A percentile compares a stretch with the other conserved stretches of the same genome.
These are phyloP conservation scores for Pristionchus maxplancki DNA, from an alignment of 2,888 invertebrate genomes.

Conservation along the genomic window DNA sequence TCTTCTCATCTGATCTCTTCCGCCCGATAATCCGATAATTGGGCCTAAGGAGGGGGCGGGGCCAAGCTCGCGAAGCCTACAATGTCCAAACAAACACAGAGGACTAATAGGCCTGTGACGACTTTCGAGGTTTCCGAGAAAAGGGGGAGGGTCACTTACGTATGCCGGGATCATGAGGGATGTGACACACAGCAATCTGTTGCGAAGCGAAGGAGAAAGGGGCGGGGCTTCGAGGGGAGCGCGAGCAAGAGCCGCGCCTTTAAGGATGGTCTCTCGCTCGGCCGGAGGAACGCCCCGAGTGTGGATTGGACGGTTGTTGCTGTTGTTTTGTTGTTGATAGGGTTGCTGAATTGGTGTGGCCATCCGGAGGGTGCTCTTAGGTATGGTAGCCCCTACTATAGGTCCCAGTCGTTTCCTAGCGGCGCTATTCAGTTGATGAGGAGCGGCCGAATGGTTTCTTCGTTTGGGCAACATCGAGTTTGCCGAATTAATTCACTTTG, in stretches of 20 bases:
- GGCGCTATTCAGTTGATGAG: too few species aligned
- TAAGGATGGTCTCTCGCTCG: neutral
- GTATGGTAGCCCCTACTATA: too few species aligned
- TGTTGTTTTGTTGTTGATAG: too few species aligned
- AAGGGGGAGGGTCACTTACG: neutral
- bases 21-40: conserved; percentile 29
- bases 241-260: neutral
- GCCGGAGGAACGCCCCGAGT: too few species aligned
- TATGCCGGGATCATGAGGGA: neutral
- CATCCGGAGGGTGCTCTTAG: too few species aligned
- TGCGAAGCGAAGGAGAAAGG: conserved; percentile 7
- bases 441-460: too few species aligned
- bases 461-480: too few species aligned
- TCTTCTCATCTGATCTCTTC: neutral
- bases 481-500: too few species aligned
- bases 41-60: conserved; percentile 4
- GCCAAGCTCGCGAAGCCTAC: conserved; percentile 19
- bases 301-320: too few species aligned
- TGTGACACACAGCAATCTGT: conserved; percentile 2
- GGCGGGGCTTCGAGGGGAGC: conserved; percentile 9
- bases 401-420: too few species aligned
- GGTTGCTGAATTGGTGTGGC: too few species aligned
- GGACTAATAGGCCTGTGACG: conserved; percentile 23
- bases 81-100: neutral
- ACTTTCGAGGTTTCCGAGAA: neutral